Percentiles rank a stretch among this genome's conserved stretches.
Conservation (phyloP, 2,113 vertebrate genomes). For the Pomatorhinus ruficollis region DNA sequence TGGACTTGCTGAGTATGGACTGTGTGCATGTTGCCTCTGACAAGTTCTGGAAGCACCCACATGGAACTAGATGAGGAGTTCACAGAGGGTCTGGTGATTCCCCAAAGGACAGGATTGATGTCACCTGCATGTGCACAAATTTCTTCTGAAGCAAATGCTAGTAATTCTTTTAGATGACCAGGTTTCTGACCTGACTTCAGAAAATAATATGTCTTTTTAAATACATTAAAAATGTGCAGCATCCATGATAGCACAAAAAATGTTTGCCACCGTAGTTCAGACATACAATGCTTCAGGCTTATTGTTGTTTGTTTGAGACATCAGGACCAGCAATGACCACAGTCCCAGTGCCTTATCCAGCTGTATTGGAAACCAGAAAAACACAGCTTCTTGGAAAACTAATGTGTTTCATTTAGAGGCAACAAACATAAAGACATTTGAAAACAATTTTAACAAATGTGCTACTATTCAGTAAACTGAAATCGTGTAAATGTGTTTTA, state of each 20-base stretch:
- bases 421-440: background rate
- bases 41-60: background rate
- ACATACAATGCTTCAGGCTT: background rate
- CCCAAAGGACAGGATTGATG: background rate
- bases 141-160: background rate
- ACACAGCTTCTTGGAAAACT: background rate
- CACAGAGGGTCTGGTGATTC: background rate
- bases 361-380: background rate
- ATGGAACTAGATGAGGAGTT: background rate
- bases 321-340: background rate
- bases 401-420: background rate
- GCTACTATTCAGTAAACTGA: background rate
- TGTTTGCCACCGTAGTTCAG: background rate
- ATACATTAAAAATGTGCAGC: background rate
- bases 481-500: background rate
- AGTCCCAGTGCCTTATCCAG: background rate
- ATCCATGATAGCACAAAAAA: background rate
- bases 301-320: background rate
- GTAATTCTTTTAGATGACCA: background rate
- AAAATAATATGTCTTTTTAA: background rate
- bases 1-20: background rate
- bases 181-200: background rate
- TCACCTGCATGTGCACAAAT: background rate
- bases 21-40: accelerated
- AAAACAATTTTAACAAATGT: background rate